Evolutionary conservation across 1,140 invertebrate genomes (phyloP).

Genomic region (Drosophila nebulosa): DNA sequence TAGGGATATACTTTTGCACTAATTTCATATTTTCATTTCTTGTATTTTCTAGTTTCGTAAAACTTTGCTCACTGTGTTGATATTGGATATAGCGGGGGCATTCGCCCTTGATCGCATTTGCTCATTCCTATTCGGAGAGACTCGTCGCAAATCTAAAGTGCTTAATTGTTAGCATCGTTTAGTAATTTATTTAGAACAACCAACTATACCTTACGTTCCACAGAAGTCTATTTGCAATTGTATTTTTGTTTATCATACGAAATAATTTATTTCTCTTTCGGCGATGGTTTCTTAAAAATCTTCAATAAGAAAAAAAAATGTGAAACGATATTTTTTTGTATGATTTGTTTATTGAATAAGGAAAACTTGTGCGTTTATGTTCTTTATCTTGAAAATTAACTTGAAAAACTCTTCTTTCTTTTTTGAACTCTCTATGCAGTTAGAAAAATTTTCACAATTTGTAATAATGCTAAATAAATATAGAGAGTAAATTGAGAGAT

Average conservation of each 20-base stretch:
- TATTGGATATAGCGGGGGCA: constrained; percentile 91
- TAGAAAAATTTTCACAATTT: constrained; percentile 69
- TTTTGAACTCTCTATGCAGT: constrained; percentile 29
- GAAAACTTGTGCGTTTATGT: constrained; percentile 27
- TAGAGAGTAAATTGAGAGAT: constrained; percentile 50
- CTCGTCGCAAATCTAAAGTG: constrained; percentile 68
- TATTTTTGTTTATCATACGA: background rate
- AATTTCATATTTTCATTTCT: constrained; percentile 1
- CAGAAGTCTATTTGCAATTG: constrained; percentile 20
- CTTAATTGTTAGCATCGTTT: constrained; percentile 53
- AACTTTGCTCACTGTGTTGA: constrained; percentile 89
- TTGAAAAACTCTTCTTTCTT: background rate
- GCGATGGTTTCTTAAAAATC: constrained; percentile 58
- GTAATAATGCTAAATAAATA: constrained; percentile 43
- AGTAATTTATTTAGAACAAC: constrained; percentile 17
- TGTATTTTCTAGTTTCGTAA: constrained; percentile 90
- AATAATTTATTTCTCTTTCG: constrained; percentile 6
- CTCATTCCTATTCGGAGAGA: constrained; percentile 92
- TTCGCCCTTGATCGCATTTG: constrained; percentile 92
- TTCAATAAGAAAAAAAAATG: background rate
- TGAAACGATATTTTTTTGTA: constrained; percentile 16
- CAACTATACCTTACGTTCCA: constrained; percentile 8
- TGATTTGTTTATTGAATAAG: constrained; percentile 25
- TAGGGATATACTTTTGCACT: background rate
- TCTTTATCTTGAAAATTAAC: constrained; percentile 2